Conservation (phyloP, 2,113 vertebrate species). For the Megaceryle torquata region DNA sequence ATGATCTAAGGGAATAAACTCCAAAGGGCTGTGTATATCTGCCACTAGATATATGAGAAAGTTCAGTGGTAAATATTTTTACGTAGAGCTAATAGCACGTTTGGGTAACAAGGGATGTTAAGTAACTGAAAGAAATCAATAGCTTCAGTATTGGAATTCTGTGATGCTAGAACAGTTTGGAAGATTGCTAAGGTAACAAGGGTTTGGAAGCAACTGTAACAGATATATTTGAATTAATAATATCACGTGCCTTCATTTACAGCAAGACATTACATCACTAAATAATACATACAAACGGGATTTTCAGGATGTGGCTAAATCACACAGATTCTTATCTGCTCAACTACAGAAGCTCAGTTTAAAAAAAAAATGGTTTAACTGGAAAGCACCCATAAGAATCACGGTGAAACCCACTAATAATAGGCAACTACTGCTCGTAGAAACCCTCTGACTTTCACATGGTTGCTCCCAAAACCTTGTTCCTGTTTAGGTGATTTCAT, state of each 20-base stretch:
- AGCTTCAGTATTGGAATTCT: neutral
- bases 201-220: neutral
- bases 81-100: neutral
- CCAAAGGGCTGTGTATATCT: neutral
- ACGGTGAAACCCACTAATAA: accelerated
- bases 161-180: neutral
- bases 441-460: neutral
- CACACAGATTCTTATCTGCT: neutral
- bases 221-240: neutral
- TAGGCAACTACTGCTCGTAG: neutral
- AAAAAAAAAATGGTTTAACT: accelerated
- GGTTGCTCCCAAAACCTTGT: neutral
- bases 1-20: neutral
- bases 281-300: neutral
- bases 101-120: neutral
- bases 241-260: neutral
- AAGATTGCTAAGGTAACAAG: neutral
- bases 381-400: neutral
- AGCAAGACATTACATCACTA: neutral
- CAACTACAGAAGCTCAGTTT: neutral
- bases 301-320: neutral
- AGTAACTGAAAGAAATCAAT: neutral
- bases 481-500: neutral
- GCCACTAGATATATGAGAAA: neutral
- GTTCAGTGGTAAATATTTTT: neutral